Conservation (phyloP, 1,140 invertebrate genomes). For the Zaprionus nigranus region DNA sequence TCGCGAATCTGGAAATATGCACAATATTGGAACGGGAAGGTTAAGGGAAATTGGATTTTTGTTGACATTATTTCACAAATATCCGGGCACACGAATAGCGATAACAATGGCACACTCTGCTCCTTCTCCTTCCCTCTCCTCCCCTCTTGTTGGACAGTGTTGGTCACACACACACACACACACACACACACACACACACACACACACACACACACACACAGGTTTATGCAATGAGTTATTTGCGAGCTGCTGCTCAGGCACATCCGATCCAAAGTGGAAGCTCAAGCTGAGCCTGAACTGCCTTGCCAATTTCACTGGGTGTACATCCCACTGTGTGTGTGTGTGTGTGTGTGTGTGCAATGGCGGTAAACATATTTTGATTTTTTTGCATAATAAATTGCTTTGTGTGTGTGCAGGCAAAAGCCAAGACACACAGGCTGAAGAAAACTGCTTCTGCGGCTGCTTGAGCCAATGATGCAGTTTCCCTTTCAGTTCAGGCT, state of each 20-base stretch:
- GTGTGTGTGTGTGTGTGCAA: constrained; percentile 12
- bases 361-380: constrained; percentile 51
- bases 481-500: constrained; percentile 12
- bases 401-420: constrained; percentile 30
- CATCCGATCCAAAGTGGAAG: constrained; percentile 33
- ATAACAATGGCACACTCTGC: constrained; percentile 30
- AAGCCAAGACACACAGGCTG: constrained; percentile 17
- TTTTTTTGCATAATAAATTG: constrained; percentile 70
- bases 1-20: constrained; percentile 47
- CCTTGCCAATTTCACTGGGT: constrained; percentile 39
- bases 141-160: constrained; percentile 17
- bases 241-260: constrained; percentile 30
- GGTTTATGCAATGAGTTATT: constrained; percentile 41
- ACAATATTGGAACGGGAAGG: constrained; percentile 74
- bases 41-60: constrained; percentile 83
- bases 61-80: constrained; percentile 81
- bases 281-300: constrained; percentile 9
- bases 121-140: not conserved
- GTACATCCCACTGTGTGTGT: constrained; percentile 10
- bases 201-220: constrained; percentile 15
- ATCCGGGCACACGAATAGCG: constrained; percentile 65
- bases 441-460: constrained; percentile 16
- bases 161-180: constrained; percentile 16
- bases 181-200: constrained; percentile 9
- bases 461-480: constrained; percentile 30